phyloP scores from a whole-genome alignment of 2,888 invertebrate genomes.

The Leptinotarsa rubiginosa region DNA sequence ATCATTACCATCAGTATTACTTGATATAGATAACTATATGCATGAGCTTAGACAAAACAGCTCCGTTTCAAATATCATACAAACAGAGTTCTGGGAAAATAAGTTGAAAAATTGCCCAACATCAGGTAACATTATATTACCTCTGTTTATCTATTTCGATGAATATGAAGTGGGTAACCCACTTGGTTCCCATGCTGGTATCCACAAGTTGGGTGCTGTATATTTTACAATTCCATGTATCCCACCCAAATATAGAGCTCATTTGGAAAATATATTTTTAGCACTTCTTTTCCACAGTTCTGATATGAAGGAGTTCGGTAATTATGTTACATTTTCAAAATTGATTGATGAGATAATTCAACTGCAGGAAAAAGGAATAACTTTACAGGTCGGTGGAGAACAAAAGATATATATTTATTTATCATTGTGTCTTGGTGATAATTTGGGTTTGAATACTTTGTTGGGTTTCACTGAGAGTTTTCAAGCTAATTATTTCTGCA shows the following conservation, averaged over 20 bases:
- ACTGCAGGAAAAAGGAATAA: constrained; percentile 44
- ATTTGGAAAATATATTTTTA: constrained; percentile 29
- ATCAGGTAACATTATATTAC: constrained; percentile 14
- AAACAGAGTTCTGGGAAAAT: constrained; percentile 27
- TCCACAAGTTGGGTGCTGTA: constrained; percentile 44
- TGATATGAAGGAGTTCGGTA: constrained; percentile 44
- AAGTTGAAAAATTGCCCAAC: constrained; percentile 16
- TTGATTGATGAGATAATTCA: constrained; percentile 45
- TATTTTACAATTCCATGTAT: constrained; percentile 41
- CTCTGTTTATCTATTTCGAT: constrained; percentile 46
- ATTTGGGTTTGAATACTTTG: constrained; percentile 48
- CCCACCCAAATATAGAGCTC: constrained; percentile 17
- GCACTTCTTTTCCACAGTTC: constrained; percentile 44
- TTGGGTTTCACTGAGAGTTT: constrained; percentile 50
- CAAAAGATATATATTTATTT: constrained; percentile 39
- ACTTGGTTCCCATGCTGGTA: constrained; percentile 42
- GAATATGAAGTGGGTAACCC: constrained; percentile 50
- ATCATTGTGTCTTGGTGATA: constrained; percentile 46
- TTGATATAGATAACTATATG: constrained; percentile 5
- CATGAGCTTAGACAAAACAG: neutral
- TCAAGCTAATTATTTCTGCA: constrained; percentile 44
- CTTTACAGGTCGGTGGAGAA: constrained; percentile 35
- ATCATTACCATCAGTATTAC: constrained; percentile 10
- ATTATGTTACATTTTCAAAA: constrained; percentile 44
- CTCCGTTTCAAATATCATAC: constrained; percentile 20